Evolutionary conservation across 2,888 invertebrate species (phyloP).

Genomic region (Drosophila borealis): DNA sequence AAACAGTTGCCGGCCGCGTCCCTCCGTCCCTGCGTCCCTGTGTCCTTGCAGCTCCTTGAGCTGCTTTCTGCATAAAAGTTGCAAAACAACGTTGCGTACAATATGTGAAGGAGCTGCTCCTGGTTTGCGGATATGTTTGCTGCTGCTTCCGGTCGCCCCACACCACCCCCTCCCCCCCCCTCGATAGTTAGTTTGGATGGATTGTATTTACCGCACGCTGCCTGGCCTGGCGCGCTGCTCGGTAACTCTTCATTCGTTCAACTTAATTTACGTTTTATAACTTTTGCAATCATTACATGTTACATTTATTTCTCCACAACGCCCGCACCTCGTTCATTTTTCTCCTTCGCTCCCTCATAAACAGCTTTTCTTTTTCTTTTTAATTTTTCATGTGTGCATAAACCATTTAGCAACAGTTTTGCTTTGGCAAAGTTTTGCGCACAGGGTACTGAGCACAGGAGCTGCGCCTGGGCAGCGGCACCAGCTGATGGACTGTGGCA

Average conservation of each 20-base stretch:
- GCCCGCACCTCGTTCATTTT: conserved; percentile 10
- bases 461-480: no score
- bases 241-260: conserved; percentile 75
- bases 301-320: conserved; percentile 62
- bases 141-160: neutral
- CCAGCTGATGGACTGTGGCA: conserved; percentile 12
- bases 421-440: conserved; percentile 61
- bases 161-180: no score
- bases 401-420: conserved; percentile 74
- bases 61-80: conserved; percentile 66
- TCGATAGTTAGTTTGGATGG: conserved; percentile 7
- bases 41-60: conserved; percentile 19
- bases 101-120: conserved; percentile 34
- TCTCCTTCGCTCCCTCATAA: conserved; percentile 6
- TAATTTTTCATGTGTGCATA: conserved; percentile 70
- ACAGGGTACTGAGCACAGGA: conserved; percentile 6
- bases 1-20: conserved; percentile 56
- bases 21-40: conserved; percentile 7
- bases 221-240: conserved; percentile 14
- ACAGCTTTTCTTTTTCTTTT: conserved; percentile 14
- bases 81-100: conserved; percentile 73
- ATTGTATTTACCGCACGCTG: conserved; percentile 46
- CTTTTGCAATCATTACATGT: conserved; percentile 80
- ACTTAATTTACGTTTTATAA: conserved; percentile 80
- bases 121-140: conserved; percentile 8